Evolutionary conservation across 2,797 vertebrate species (phyloP).

Genomic region (Neosilurus mollespiculum): DNA sequence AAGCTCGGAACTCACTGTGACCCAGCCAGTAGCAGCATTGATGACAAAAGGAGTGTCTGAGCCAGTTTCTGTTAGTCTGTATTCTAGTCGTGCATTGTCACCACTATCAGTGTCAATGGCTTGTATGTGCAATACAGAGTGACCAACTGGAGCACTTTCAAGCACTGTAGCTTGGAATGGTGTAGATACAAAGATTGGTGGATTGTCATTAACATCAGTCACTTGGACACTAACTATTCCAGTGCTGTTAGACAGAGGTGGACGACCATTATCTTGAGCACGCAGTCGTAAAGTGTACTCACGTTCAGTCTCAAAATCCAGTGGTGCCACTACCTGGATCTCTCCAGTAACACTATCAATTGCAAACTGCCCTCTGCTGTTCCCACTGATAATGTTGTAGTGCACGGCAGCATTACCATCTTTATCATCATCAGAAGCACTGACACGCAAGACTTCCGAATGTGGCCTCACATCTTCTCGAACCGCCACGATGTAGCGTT

Average conservation of each 20-base stretch:
- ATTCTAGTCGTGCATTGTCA: slow-evolving; percentile 92
- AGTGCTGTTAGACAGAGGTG: slow-evolving; percentile 94
- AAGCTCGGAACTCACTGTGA: slow-evolving; percentile 88
- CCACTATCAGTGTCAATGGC: slow-evolving; percentile 94
- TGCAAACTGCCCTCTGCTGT: slow-evolving; percentile 93
- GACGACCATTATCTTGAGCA: slow-evolving; percentile 92
- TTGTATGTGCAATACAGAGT: slow-evolving; percentile 96
- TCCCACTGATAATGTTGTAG: slow-evolving; percentile 97
- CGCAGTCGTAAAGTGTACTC: slow-evolving; percentile 91
- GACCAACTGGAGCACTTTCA: slow-evolving; percentile 91
- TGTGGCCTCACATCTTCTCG: slow-evolving; percentile 91
- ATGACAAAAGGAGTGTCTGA: slow-evolving; percentile 89
- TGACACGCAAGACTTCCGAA: slow-evolving; percentile 86
- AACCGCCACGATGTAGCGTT: slow-evolving; percentile 93
- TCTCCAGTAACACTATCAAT: slow-evolving; percentile 94
- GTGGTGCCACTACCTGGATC: slow-evolving; percentile 89
- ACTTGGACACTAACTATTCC: slow-evolving; percentile 94
- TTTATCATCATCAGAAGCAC: slow-evolving; percentile 89
- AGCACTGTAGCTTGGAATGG: slow-evolving; percentile 95
- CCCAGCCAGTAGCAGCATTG: slow-evolving; percentile 94
- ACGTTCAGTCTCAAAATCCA: slow-evolving; percentile 92
- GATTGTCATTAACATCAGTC: slow-evolving; percentile 94
- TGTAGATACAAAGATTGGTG: slow-evolving; percentile 96
- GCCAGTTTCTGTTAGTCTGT: slow-evolving; percentile 85
- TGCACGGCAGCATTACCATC: slow-evolving; percentile 92